Evolutionary conservation across 2,888 invertebrate species (phyloP).

Genomic region (Ametastegia equiseti): DNA sequence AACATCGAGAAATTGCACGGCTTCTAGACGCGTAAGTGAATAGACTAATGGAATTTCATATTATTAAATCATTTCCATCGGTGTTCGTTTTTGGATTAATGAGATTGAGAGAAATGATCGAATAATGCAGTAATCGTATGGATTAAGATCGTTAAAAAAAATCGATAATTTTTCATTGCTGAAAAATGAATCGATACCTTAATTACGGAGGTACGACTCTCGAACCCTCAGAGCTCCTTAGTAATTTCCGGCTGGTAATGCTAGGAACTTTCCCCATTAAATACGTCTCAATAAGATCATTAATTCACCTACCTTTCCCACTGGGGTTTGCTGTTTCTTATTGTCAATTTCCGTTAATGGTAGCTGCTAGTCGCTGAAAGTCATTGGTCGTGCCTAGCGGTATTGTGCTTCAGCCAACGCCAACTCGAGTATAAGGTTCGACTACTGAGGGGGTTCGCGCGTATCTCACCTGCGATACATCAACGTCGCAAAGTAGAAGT

Average conservation of each 20-base stretch:
- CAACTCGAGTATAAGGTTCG: constrained; percentile 19
- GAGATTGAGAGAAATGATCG: neutral
- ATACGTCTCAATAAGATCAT: constrained; percentile 51
- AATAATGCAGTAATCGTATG: neutral
- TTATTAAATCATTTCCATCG: neutral
- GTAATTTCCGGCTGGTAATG: constrained; percentile 48
- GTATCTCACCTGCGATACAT: constrained; percentile 50
- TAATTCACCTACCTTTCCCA: constrained; percentile 48
- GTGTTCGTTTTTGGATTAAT: neutral
- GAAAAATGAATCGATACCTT: constrained; percentile 16
- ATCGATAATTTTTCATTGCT: neutral
- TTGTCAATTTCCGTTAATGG: constrained; percentile 50
- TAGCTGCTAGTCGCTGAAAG: constrained; percentile 38
- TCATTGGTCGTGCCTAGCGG: constrained; percentile 42
- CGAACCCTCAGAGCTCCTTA: neutral
- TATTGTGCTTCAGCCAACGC: constrained; percentile 3
- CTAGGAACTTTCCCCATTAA: constrained; percentile 48
- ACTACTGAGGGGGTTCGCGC: constrained; percentile 43
- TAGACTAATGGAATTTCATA: no score
- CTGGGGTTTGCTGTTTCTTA: constrained; percentile 47
- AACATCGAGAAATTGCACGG: neutral
- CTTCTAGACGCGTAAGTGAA: neutral
- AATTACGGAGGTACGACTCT: constrained; percentile 19
- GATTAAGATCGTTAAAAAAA: neutral
- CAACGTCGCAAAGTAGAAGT: constrained; percentile 44